Conservation (phyloP, 2,888 invertebrate species). For the Caenorhabditis uteleia region DNA sequence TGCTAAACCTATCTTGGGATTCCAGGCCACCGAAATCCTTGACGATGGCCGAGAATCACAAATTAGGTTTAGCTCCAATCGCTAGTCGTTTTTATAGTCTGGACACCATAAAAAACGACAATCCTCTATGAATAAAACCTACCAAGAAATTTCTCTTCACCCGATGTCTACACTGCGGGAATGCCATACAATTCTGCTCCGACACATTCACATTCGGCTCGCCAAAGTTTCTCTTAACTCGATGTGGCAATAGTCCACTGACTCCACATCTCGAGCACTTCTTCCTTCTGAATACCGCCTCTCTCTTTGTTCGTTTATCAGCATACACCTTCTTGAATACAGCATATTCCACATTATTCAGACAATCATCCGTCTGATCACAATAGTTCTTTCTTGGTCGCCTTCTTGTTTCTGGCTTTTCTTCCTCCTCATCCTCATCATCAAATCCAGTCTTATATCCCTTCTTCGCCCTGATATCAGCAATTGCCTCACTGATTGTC, state of each 20-base stretch:
- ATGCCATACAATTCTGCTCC: slow-evolving; percentile 58
- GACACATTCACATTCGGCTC: slow-evolving; percentile 62
- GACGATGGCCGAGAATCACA: too few species aligned
- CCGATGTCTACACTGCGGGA: slow-evolving; percentile 60
- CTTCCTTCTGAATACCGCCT: slow-evolving; percentile 45
- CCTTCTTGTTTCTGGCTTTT: slow-evolving; percentile 1
- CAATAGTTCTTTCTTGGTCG: slow-evolving; percentile 33
- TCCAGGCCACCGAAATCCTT: too few species aligned
- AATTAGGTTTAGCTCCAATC: too few species aligned
- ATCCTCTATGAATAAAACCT: not conserved
- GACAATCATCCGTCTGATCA: slow-evolving; percentile 62
- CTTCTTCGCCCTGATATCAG: slow-evolving; percentile 51
- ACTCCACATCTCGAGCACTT: slow-evolving; percentile 48
- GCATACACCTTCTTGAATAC: slow-evolving; percentile 60
- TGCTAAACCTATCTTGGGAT: too few species aligned
- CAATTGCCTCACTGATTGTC: slow-evolving; percentile 52
- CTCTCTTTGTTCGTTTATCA: slow-evolving; percentile 54
- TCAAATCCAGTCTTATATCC: slow-evolving; percentile 54
- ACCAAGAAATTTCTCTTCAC: slow-evolving; percentile 56
- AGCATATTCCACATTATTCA: slow-evolving; percentile 57
- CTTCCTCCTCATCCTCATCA: slow-evolving; percentile 14
- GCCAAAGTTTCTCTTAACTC: slow-evolving; percentile 59
- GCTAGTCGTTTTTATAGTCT: too few species aligned
- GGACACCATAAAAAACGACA: too few species aligned
- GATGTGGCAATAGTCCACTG: slow-evolving; percentile 21